Evolutionary conservation across 2,797 vertebrate genomes (phyloP).

Genomic region (Liparis tanakae): DNA sequence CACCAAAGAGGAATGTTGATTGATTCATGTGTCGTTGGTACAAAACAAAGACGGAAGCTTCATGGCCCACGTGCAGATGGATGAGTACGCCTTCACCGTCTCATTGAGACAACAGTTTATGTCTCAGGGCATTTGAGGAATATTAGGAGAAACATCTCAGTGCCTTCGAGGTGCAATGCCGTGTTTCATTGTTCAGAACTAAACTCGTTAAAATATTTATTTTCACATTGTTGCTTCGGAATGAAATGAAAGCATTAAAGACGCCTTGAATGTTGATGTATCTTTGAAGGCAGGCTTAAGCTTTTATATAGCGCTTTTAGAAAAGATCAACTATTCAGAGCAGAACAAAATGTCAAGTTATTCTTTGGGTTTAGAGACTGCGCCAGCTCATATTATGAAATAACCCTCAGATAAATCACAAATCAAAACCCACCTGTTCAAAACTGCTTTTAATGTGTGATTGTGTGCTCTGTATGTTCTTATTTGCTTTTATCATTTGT

Average conservation of each 20-base stretch:
- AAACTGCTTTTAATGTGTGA: too few species aligned
- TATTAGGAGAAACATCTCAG: neutral
- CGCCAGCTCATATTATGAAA: constrained; percentile 21
- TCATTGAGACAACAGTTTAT: constrained; percentile 2
- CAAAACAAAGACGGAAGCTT: constrained; percentile 22
- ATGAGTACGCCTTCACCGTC: neutral
- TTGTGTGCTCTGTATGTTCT: too few species aligned
- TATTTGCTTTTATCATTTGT: too few species aligned
- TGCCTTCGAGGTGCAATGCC: neutral
- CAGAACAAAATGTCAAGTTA: constrained; percentile 22
- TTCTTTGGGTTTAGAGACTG: constrained; percentile 4
- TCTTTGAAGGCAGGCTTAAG: neutral
- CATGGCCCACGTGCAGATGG: neutral
- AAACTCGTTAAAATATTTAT: constrained; percentile 7
- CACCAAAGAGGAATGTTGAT: neutral
- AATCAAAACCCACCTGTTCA: too few species aligned
- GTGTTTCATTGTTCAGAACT: constrained; percentile 10
- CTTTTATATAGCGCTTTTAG: constrained; percentile 9
- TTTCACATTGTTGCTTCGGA: constrained; percentile 17
- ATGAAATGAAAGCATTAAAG: neutral
- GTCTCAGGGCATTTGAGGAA: neutral
- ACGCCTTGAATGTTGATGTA: neutral
- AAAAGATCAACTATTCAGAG: constrained; percentile 9
- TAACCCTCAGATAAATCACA: constrained; percentile 14
- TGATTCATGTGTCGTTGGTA: constrained; percentile 14